Evolutionary conservation across 2,797 vertebrate species (phyloP), one percentile per base, ranked within the genome.

Genomic region (Oryzias dopingdopingensis): DNA sequence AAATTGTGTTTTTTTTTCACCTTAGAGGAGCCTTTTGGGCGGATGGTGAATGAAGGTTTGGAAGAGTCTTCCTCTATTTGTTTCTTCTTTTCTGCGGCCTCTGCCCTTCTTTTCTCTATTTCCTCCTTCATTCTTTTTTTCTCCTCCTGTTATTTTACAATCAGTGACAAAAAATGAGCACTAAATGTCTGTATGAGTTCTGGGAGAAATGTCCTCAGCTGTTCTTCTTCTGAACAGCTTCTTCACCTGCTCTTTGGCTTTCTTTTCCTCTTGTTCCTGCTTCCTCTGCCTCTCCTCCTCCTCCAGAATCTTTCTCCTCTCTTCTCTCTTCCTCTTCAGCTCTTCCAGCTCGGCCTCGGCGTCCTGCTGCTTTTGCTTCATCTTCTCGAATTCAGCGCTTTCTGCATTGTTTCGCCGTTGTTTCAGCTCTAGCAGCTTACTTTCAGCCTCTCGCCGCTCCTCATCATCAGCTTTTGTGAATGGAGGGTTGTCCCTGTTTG

Each of bases 71-170:
- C 82, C 56, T 92, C 91, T 74, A 56, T 80, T 65, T 95, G 96
- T 32, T 96, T 95, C 77, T 96, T 96, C 84, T 96, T 97, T 86
- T 98, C 96, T 24, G 95, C 96, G 57, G 96, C 96, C 76, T 98
- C 96, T 0, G 95, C 95, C 72, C 97, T 92, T 85, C 97, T 95
- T 81, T 89, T 94, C 80, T 98, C 97, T 1, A 98, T 98, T 79
- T 98, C 97, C 76, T 97, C 96, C 72, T 92, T 98, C 93, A 98
- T 92, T 77, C 87, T 94, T 85, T 88, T 96, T 86, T 94, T 97
- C 77, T 98, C 96, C 84, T 98, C 96, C 97, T 98, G 78, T 73
- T 13, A 43, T 0, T 22, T 52, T 53, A 49, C 44, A 3, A 22
- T 22, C 20, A 22, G 20, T 22, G 6, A 6, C 26, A 29, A 5